phyloP scores from a whole-genome alignment of 2,888 invertebrate genomes.

The Amiota communis region DNA sequence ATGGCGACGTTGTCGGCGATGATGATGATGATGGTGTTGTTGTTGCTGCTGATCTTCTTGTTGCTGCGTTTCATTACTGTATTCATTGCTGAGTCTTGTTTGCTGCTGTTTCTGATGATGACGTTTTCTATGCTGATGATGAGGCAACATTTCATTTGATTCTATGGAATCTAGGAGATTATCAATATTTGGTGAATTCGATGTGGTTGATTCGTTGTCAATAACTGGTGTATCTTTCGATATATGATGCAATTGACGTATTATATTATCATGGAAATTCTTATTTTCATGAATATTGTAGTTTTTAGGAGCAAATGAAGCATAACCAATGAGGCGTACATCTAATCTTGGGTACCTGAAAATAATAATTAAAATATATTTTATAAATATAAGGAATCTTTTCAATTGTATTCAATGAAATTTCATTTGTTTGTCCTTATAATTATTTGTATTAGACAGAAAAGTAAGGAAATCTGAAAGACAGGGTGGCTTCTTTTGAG shows the following conservation, averaged over 20 bases:
- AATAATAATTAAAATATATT: not conserved
- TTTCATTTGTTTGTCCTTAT: no score
- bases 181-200: conserved; percentile 61
- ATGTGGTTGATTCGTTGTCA: conserved; percentile 60
- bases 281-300: conserved; percentile 51
- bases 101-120: conserved; percentile 49
- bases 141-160: conserved; percentile 42
- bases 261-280: conserved; percentile 51
- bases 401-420: no score
- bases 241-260: conserved; percentile 55
- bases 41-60: conserved; percentile 46
- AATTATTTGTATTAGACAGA: no score
- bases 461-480: no score
- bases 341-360: conserved; percentile 71
- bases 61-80: conserved; percentile 41
- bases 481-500: no score
- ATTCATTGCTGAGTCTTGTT: conserved; percentile 36
- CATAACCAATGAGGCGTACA: conserved; percentile 63
- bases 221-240: conserved; percentile 31
- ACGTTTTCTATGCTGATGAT: conserved; percentile 53
- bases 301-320: conserved; percentile 52
- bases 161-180: conserved; percentile 61
- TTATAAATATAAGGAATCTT: no score
- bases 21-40: conserved; percentile 49
- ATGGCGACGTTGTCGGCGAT: conserved; percentile 50